Evolutionary conservation across 2,888 invertebrate genomes (phyloP).

Genomic region (Aleiodes leptofemur): DNA sequence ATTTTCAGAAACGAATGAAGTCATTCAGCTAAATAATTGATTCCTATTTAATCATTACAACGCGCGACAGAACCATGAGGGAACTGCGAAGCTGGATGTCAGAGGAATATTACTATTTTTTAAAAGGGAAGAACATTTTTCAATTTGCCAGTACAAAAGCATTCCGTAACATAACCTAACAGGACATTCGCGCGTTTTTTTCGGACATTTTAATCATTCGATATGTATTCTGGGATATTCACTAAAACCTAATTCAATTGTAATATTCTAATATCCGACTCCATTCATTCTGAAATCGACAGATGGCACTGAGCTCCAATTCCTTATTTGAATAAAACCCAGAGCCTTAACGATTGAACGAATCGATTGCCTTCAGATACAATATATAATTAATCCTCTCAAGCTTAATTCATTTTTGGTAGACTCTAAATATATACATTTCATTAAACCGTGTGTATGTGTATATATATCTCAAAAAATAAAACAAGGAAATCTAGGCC

Average conservation of each 20-base stretch:
- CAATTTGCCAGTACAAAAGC: conserved; percentile 68
- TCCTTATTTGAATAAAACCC: not conserved
- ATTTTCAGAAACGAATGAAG: not conserved
- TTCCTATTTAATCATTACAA: conserved; percentile 1
- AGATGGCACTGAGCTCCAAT: conserved; percentile 35
- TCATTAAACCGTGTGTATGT: conserved; percentile 54
- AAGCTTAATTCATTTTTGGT: conserved; percentile 61
- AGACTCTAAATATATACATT: conserved; percentile 70
- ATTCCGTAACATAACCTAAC: conserved; percentile 42
- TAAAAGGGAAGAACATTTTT: conserved; percentile 60
- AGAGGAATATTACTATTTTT: conserved; percentile 15
- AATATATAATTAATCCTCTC: conserved; percentile 57
- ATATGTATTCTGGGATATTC: not conserved
- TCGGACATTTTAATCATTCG: conserved; percentile 24
- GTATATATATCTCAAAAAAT: conserved; percentile 62
- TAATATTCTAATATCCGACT: not conserved
- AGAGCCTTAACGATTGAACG: conserved; percentile 45
- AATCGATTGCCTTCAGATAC: conserved; percentile 53
- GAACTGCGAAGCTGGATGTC: conserved; percentile 24
- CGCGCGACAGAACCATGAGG: conserved; percentile 26
- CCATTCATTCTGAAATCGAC: conserved; percentile 46
- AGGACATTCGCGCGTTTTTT: conserved; percentile 13
- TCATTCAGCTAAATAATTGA: not conserved
- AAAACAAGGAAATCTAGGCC: conserved; percentile 72
- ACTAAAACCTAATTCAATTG: conserved; percentile 26